Evolutionary conservation across 2,113 vertebrate genomes (phyloP).

Genomic region (Corythornis cristatus): DNA sequence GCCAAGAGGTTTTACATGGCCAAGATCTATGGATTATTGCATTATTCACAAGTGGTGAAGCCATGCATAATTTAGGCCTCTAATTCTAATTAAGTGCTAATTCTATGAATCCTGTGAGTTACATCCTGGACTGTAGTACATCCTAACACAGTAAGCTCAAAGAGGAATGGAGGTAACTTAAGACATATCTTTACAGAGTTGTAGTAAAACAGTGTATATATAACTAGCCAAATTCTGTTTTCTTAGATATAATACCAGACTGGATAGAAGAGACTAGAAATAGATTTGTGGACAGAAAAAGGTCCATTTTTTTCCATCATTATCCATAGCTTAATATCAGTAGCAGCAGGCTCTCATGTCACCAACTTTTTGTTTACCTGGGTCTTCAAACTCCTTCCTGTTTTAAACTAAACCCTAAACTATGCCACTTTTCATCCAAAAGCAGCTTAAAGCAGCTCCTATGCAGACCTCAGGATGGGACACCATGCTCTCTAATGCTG

Average conservation of each 20-base stretch:
- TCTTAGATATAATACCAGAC: neutral
- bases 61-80: conserved; percentile 37
- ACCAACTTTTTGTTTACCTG: neutral
- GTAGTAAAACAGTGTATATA: neutral
- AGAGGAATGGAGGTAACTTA: conserved; percentile 2
- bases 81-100: conserved; percentile 52
- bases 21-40: conserved; percentile 43
- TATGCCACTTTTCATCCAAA: neutral
- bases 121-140: neutral
- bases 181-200: neutral
- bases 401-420: neutral
- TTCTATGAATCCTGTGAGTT: conserved; percentile 13
- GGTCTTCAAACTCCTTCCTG: neutral
- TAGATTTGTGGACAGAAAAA: neutral
- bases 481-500: neutral
- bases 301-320: neutral
- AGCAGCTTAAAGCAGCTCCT: neutral
- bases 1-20: conserved; percentile 39
- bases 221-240: neutral
- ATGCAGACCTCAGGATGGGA: neutral
- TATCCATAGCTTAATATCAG: neutral
- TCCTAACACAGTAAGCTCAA: neutral
- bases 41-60: conserved; percentile 49
- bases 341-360: neutral
- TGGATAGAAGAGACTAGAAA: neutral